Conservation (phyloP, 2,888 invertebrate genomes). For the Spilosoma lubricipeda region DNA sequence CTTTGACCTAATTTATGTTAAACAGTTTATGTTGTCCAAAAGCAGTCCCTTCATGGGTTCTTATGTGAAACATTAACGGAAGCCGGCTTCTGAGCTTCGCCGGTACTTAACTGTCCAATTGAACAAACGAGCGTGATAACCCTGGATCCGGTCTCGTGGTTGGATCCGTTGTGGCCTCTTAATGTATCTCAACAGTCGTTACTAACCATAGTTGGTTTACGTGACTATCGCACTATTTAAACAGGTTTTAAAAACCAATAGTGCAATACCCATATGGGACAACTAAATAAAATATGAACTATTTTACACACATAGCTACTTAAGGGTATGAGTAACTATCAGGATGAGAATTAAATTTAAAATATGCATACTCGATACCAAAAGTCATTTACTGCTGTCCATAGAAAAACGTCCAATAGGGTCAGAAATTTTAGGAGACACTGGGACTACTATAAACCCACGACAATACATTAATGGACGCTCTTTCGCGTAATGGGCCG, state of each 20-base stretch:
- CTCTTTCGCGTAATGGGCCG: slow-evolving; percentile 80
- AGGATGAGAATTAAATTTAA: background rate
- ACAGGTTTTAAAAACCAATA: slow-evolving; percentile 13
- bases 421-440: slow-evolving; percentile 74
- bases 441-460: slow-evolving; percentile 80
- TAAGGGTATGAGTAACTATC: background rate
- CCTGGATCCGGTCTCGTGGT: slow-evolving; percentile 80
- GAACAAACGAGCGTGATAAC: slow-evolving; percentile 80
- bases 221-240: slow-evolving; percentile 19
- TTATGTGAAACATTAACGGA: slow-evolving; percentile 76
- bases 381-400: slow-evolving; percentile 33
- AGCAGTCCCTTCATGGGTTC: slow-evolving; percentile 52
- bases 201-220: slow-evolving; percentile 44
- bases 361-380: slow-evolving; percentile 28
- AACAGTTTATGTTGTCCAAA: slow-evolving; percentile 35
- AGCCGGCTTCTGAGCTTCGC: slow-evolving; percentile 71
- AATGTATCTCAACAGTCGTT: slow-evolving; percentile 49
- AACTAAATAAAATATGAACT: too few relatives aligned
- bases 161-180: slow-evolving; percentile 60
- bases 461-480: slow-evolving; percentile 85
- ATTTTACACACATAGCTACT: background rate
- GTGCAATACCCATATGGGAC: background rate
- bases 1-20: slow-evolving; percentile 19
- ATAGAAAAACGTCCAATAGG: slow-evolving; percentile 64
- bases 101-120: slow-evolving; percentile 77